Conservation (phyloP, 1,140 invertebrate species). For the Halictus rubicundus region DNA sequence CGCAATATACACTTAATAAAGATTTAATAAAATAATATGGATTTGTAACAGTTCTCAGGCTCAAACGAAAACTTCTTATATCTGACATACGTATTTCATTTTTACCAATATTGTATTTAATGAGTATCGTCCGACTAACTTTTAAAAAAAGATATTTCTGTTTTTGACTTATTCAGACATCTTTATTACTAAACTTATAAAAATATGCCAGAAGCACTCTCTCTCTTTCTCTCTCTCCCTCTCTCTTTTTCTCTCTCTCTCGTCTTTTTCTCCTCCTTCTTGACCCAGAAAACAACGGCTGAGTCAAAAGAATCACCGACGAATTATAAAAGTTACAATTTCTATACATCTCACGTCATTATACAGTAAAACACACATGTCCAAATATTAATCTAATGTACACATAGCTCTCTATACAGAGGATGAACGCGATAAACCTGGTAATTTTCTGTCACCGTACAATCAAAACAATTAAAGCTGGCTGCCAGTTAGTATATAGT, state of each 20-base stretch:
- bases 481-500: background rate
- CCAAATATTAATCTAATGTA: slow-evolving; percentile 12
- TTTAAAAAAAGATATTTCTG: slow-evolving; percentile 16
- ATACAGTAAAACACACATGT: slow-evolving; percentile 1
- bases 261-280: slow-evolving; percentile 6
- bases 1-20: background rate
- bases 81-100: background rate
- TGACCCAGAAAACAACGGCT: slow-evolving; percentile 1
- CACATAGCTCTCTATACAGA: background rate
- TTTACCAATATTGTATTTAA: background rate
- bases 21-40: background rate
- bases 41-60: slow-evolving; percentile 8
- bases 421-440: background rate
- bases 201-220: slow-evolving; percentile 43
- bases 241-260: slow-evolving; percentile 1
- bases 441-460: background rate
- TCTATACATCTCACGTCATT: slow-evolving; percentile 31
- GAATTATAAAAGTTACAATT: slow-evolving; percentile 44
- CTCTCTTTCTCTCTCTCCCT: background rate
- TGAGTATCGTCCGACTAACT: background rate
- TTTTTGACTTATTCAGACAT: background rate
- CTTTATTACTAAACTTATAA: slow-evolving; percentile 39
- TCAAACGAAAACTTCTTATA: slow-evolving; percentile 1
- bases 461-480: background rate
- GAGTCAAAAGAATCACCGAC: background rate